Base-by-base conservation (phyloP, 2,888 invertebrate genomes). In the Lasioglossum pauxillum region DNA sequence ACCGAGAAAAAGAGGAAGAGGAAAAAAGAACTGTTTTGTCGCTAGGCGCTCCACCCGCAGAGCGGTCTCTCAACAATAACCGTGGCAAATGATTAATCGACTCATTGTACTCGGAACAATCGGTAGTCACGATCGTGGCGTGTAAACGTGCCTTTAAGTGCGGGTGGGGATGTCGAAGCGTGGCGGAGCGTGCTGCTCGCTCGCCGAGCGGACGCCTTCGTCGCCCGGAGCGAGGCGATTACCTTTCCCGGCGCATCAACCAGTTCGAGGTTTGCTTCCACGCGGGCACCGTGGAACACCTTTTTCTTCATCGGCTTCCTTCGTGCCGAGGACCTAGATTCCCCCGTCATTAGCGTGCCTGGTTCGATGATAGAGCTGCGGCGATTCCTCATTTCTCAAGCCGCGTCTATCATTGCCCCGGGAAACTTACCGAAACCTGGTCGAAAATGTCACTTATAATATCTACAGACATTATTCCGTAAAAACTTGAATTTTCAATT, bases 171-270 rank as follows among this genome's bases (percentile, higher is more conserved):
- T 91, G 88, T 82, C 90, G 93, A 92, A 93, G 94, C 93, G 94
- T 94, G 93, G 94, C 92, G 89, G 91, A 92, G 91, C 93, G 93
- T 92, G 93, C 89, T 93, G 93, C 91, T 90, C 91, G 84, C 91
- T 91, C 88, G 90, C 87, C 84, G 86, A 91, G 89, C 92, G 92
- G 91, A 92, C 88, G 92, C 88, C 91, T 89, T 90, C 90, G 89
- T 87, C 91, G 92, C 93, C 94, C 86, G 88, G 90, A 90, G 94
- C 93, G 76, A 83, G 89, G 86, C 93, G 91, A 94, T 94, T 94
- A 94, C 93, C 93, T 92, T 93, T 93, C 93, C 90, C 90, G 91
- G 91, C 91, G 91, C 92, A 93, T 94, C 93, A 91, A 92, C 91
- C 92, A 92, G 90, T 90, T 86, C 89, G 87, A 89, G 87, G 84